phyloP scores from a whole-genome alignment of 2,113 vertebrate genomes.

The Steatornis caripensis region DNA sequence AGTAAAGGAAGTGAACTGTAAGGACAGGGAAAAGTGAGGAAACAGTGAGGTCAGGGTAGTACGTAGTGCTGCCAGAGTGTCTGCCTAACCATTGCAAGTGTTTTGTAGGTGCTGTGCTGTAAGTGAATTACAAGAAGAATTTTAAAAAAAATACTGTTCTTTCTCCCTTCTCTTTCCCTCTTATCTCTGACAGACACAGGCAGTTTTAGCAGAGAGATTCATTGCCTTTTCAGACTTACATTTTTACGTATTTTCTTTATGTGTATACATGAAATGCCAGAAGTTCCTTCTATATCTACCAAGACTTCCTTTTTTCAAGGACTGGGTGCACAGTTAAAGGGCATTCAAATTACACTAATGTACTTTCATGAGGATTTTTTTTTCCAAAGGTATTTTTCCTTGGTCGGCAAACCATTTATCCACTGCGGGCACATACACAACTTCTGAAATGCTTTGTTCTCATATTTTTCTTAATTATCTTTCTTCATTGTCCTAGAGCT shows the following conservation, averaged over 20 bases:
- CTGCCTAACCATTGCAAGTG: neutral
- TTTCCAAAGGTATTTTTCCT: neutral
- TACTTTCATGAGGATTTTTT: neutral
- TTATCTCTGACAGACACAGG: conserved; percentile 13
- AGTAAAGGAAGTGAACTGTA: neutral
- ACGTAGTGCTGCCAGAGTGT: neutral
- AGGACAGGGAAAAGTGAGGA: neutral
- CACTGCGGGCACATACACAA: neutral
- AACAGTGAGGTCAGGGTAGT: neutral
- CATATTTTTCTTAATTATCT: neutral
- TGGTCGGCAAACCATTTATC: neutral
- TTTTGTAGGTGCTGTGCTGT: neutral
- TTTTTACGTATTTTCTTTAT: conserved; percentile 2
- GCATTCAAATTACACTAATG: neutral
- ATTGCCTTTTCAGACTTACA: conserved; percentile 1
- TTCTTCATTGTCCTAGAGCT: neutral
- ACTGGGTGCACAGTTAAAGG: neutral
- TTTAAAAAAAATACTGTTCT: conserved; percentile 12
- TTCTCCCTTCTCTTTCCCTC: neutral
- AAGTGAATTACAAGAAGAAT: neutral
- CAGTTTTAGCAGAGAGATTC: neutral
- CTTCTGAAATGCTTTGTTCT: neutral
- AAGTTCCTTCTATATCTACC: neutral
- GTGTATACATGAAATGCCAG: neutral
- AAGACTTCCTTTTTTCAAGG: neutral